Evolutionary conservation across 2,888 invertebrate genomes (phyloP), one percentile per base, ranked within the genome.

Genomic region (Chorisops tibialis): DNA sequence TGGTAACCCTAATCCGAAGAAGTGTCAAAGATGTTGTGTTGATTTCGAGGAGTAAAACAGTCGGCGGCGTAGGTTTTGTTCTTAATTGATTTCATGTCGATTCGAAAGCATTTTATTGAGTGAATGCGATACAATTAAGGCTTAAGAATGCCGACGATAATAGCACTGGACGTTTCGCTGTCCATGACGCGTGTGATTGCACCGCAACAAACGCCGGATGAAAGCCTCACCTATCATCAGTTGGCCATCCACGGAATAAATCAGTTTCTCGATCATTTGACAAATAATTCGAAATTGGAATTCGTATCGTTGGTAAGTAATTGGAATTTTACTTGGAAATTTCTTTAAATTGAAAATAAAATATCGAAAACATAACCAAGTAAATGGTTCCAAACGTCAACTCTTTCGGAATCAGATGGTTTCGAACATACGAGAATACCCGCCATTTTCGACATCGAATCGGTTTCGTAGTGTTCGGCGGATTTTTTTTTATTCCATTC

Each of bases 161-260:
- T 79, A 64, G 78, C 76, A 3, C 67, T 79, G 54, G 78, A 79
- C 69, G 72, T 73, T 11, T 79, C 78, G 3, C 65, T 79, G 16
- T 79, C 78, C 24, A 79, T 78, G 78, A 76, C 75, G 1, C 70
- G 77, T 19, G 14, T 52, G 4, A 35, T 67, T 21, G 49, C 63
- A 22, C 58, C 50, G n/a, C 51, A 62, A 7, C 59, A 60, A 47
- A 39, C 6, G 3, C 12, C 21, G 11, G 73, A 73, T 56, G 77
- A 77, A 21, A 63, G 69, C 1, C 54, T 73, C 1, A 75, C 78
- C 0, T 78, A 77, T 56, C 76, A 74, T 61, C 74, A 76, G 35
- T 67, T 79, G 11, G 79, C 79, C 2, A 50, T 73, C 0, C 74
- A 76, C 41, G 78, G 75, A 2, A 75, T 78, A 4, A 72, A 74